phyloP scores from a whole-genome alignment of 2,888 invertebrate species.

The Drosophila antonietae region DNA sequence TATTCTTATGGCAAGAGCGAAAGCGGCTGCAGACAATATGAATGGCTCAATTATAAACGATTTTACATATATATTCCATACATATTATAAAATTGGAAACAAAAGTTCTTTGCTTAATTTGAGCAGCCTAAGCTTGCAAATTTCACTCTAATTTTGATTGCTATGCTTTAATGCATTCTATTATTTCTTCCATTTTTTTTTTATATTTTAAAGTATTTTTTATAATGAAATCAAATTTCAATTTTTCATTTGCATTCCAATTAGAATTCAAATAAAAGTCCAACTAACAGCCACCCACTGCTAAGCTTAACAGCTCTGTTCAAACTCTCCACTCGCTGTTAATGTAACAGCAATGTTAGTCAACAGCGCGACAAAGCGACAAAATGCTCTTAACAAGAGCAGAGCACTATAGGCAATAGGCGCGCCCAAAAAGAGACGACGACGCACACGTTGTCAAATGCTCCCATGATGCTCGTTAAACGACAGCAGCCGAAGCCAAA shows the following conservation, averaged over 20 bases:
- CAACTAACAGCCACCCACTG: neutral
- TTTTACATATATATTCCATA: too few relatives aligned
- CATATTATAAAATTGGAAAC: neutral
- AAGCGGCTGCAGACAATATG: neutral
- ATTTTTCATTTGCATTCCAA: fast-evolving
- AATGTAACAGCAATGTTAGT: neutral
- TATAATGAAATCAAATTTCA: neutral
- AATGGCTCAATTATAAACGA: constrained; percentile 16
- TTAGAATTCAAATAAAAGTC: neutral
- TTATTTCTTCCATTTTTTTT: neutral
- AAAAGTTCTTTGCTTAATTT: too few relatives aligned
- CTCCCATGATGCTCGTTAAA: constrained; percentile 6
- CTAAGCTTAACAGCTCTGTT: constrained; percentile 7
- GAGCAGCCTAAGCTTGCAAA: too few relatives aligned
- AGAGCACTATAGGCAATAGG: constrained; percentile 25
- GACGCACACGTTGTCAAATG: constrained; percentile 16
- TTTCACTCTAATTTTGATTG: too few relatives aligned
- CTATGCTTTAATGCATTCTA: too few relatives aligned
- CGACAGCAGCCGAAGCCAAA: constrained; percentile 19
- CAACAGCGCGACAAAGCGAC: constrained; percentile 57
- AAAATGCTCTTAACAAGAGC: constrained; percentile 38
- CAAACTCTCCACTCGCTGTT: constrained; percentile 54
- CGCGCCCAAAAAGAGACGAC: constrained; percentile 46
- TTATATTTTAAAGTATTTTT: neutral
- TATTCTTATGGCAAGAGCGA: constrained; percentile 33